Conservation (phyloP, 2,888 invertebrate species). For the Lapara coniferarum region DNA sequence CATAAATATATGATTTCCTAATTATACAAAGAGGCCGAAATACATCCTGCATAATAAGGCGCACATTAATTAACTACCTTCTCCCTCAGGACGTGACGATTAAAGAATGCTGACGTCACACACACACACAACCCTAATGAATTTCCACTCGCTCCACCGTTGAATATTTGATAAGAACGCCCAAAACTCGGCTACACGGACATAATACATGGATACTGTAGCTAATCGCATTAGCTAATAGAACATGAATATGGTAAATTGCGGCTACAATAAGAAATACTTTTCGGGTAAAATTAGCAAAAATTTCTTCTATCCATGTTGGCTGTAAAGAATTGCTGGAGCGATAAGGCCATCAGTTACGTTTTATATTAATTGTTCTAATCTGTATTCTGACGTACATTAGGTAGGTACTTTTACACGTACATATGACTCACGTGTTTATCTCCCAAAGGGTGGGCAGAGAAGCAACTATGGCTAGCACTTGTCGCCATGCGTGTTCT, state of each 20-base stretch:
- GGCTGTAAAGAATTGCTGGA: too few relatives aligned
- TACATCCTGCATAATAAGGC: background rate
- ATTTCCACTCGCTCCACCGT: background rate
- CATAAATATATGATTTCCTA: too few relatives aligned
- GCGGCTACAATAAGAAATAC: background rate
- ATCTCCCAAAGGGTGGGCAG: too few relatives aligned
- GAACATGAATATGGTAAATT: background rate
- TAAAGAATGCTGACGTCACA: conserved; percentile 17
- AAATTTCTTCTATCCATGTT: too few relatives aligned
- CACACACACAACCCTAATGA: conserved; percentile 10
- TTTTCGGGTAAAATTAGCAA: too few relatives aligned
- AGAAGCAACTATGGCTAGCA: too few relatives aligned
- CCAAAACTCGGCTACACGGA: background rate
- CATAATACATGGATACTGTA: background rate
- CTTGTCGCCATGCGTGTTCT: too few relatives aligned
- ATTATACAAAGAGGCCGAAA: background rate
- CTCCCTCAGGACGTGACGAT: background rate
- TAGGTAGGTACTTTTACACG: too few relatives aligned
- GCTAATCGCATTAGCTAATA: conserved; percentile 13
- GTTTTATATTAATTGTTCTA: too few relatives aligned
- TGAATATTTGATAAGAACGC: conserved; percentile 10
- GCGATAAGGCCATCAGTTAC: too few relatives aligned
- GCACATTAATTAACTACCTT: background rate
- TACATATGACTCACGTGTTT: too few relatives aligned
- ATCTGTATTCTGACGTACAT: too few relatives aligned